Percentiles rank a stretch among this genome's conserved stretches.
These are phyloP conservation scores for Zeus faber DNA, from an alignment of 2,113 vertebrate genomes.

Conservation along the genomic window DNA sequence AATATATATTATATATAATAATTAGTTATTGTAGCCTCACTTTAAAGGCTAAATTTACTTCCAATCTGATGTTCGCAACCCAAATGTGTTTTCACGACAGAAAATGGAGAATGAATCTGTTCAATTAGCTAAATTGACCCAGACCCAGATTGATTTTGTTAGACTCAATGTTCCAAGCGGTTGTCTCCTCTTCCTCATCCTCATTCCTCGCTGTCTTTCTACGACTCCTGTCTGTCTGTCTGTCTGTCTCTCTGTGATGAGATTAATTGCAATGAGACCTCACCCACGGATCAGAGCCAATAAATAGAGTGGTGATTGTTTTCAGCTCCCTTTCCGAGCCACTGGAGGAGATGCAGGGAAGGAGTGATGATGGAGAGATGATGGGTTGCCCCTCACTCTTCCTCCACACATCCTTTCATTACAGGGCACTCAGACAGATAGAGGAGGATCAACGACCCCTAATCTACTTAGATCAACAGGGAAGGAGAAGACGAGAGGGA, in stretches of 20 bases:
- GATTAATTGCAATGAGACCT: constrained; percentile 17
- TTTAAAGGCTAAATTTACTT: no score
- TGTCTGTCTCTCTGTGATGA: constrained; percentile 6
- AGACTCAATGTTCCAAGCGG: no score
- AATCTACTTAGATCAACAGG: constrained; percentile 1
- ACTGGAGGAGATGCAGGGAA: neutral
- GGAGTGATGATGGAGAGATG: neutral
- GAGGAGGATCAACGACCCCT: neutral
- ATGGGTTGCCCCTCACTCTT: neutral
- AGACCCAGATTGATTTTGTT: no score
- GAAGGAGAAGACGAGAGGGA: neutral
- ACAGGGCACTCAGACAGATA: neutral
- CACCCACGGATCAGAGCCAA: constrained; percentile 1
- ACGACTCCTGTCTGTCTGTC: neutral
- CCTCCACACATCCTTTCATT: neutral
- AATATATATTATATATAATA: no score
- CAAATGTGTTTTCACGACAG: no score
- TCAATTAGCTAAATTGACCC: no score
- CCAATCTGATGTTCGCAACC: no score
- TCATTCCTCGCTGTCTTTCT: no score
- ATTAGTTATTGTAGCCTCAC: no score
- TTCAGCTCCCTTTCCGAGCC: neutral
- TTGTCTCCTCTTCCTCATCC: no score
- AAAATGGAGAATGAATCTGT: no score
- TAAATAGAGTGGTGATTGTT: constrained; percentile 40